Base-by-base conservation (phyloP, 2,797 vertebrate species). In the Leptoclinus maculatus region DNA sequence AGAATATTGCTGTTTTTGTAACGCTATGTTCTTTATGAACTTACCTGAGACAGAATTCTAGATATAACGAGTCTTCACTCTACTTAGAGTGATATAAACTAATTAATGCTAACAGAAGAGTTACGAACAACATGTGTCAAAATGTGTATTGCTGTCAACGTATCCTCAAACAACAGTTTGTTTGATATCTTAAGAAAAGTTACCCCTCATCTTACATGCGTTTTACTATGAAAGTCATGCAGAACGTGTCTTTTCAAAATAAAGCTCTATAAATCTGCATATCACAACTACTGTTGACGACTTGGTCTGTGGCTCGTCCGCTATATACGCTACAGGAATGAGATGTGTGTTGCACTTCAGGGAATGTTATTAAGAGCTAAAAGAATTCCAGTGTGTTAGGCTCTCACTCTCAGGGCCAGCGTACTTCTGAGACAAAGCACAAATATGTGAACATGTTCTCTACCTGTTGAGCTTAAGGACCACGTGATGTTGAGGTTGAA, bases 401-500 rank as follows among this genome's bases (percentile, higher is more conserved):
- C 45, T 21, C 47, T 4, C 47, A 54, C 45, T 21, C 47, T 4
- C 47, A 54, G 21, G 53, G 25, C 53, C 9, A 23, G n/a, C 19
- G 45, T 19, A 47, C 19, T 21, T 8, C 8, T 19, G 8, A 21
- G 47, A 49, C 47, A n/a, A 13, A 53, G 49, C 25, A 13, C 6
- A 25, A 51, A 62, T 4, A 36, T 8, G 10, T 41, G 25, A 38
- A 10, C 0, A 0, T 29, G 34, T 17, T 10, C 0, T 41, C 1
- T 94, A 99, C 98, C 97, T 96, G 97, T 99, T 62, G 97, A 99
- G 62, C 97, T 97, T 58, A 98, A 84, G 4, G 98, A 99, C 98
- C 98, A 99, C 0, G 97, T 98, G 92, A 99, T 97, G 92, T 99
- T 99, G 87, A 99, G 96, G 92, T 98, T 97, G 92, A 99, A 98